These are phyloP conservation scores for Drosophila mimetica DNA, from an alignment of 2,888 invertebrate genomes.

Conservation along the genomic window DNA sequence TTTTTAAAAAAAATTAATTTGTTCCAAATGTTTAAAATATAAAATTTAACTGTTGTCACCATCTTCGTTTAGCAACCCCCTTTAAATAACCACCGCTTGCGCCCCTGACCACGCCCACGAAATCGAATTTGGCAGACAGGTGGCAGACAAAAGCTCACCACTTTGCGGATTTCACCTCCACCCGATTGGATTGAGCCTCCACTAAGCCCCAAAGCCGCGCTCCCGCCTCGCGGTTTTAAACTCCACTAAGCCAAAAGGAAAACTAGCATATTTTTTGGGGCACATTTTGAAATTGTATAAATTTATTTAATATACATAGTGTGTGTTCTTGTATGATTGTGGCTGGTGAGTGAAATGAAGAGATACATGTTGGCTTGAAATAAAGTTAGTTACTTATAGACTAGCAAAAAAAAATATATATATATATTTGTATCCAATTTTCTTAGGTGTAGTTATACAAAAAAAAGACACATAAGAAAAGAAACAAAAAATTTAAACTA, in stretches of 20 bases:
- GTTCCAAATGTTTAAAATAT: too few relatives aligned
- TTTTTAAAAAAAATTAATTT: too few relatives aligned
- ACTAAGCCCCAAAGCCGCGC: slow-evolving; percentile 1
- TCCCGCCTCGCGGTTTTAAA: slow-evolving; percentile 2
- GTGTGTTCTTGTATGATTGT: slow-evolving; percentile 6
- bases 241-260: neutral
- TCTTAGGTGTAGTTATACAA: slow-evolving; percentile 10
- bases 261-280: slow-evolving; percentile 4
- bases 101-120: slow-evolving; percentile 8
- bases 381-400: slow-evolving; percentile 7
- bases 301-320: slow-evolving; percentile 48
- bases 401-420: slow-evolving; percentile 35
- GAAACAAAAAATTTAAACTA: slow-evolving; percentile 6
- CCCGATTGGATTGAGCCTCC: neutral
- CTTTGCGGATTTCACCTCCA: neutral
- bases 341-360: slow-evolving; percentile 1
- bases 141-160: slow-evolving; percentile 2
- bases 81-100: neutral
- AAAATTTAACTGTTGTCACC: too few relatives aligned
- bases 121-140: neutral
- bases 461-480: slow-evolving; percentile 16
- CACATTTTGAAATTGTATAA: slow-evolving; percentile 41
- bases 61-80: too few relatives aligned
- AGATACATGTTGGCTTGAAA: slow-evolving; percentile 7
- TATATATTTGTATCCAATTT: slow-evolving; percentile 17